phyloP scores from a whole-genome alignment of 1,140 invertebrate species.

The Magallana angulata region DNA sequence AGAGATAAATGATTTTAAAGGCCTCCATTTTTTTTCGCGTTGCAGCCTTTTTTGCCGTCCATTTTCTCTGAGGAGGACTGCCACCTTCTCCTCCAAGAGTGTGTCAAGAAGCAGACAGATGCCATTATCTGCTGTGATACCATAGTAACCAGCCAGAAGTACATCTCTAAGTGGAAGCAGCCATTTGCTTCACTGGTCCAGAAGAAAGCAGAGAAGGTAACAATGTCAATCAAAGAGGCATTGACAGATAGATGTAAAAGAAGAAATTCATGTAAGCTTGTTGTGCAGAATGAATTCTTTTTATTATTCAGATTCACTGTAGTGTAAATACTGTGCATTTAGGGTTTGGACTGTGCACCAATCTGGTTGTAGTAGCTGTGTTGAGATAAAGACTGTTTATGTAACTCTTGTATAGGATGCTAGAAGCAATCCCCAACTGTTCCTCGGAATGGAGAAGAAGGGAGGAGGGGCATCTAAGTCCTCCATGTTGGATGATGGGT shows the following conservation, averaged over 20 bases:
- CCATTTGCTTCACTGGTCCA: constrained; percentile 86
- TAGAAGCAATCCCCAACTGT: constrained; percentile 68
- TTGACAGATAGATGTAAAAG: not conserved
- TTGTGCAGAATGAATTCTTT: no score
- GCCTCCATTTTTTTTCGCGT: no score
- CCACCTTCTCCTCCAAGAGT: constrained; percentile 85
- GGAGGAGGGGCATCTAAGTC: constrained; percentile 76
- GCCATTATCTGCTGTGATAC: constrained; percentile 80
- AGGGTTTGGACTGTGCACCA: no score
- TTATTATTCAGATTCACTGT: no score
- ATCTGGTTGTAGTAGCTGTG: not conserved
- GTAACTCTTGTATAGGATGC: constrained; percentile 69
- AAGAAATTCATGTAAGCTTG: no score
- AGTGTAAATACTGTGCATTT: no score
- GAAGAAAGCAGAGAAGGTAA: constrained; percentile 86
- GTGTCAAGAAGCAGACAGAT: constrained; percentile 81
- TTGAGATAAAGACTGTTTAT: not conserved
- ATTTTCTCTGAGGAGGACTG: constrained; percentile 89
- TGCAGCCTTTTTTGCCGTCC: constrained; percentile 85
- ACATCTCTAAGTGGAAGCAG: constrained; percentile 86
- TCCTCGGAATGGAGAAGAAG: constrained; percentile 73
- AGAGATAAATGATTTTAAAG: no score
- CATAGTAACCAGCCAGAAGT: constrained; percentile 82
- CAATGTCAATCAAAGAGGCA: not conserved
- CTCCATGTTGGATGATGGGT: constrained; percentile 71